These are phyloP conservation scores for Hemicentrotus pulcherrimus DNA, from an alignment of 35 echinoderm and acorn worm species.

Conservation along the genomic window DNA sequence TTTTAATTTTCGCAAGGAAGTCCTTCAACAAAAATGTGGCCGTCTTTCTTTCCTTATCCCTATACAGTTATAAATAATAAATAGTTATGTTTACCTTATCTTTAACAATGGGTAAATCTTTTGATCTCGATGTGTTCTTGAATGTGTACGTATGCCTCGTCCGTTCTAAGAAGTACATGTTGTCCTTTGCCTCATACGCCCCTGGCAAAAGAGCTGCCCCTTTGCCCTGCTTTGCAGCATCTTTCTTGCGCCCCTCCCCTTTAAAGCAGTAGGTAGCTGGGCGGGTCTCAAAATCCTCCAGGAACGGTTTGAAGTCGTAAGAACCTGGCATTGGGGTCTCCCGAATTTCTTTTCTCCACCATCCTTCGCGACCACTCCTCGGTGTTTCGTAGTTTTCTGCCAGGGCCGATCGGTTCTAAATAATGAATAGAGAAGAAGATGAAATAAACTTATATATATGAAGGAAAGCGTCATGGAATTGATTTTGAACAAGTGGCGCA, in stretches of 20 bases:
- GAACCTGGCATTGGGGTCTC: slow-evolving; percentile 92
- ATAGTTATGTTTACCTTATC: slow-evolving; percentile 79
- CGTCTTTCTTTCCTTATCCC: too few species aligned
- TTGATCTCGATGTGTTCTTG: slow-evolving; percentile 77
- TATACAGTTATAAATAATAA: neutral
- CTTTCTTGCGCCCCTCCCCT: slow-evolving; percentile 85
- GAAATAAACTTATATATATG: neutral
- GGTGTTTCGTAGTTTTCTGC: slow-evolving; percentile 78
- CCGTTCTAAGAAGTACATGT: slow-evolving; percentile 63
- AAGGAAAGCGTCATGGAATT: too few species aligned
- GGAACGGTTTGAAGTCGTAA: slow-evolving; percentile 76
- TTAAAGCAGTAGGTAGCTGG: slow-evolving; percentile 93
- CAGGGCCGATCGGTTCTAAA: slow-evolving; percentile 57
- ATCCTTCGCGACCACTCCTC: slow-evolving; percentile 79
- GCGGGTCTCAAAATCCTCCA: slow-evolving; percentile 77
- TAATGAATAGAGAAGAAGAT: neutral
- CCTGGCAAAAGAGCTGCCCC: slow-evolving; percentile 80
- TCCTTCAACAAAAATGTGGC: too few species aligned
- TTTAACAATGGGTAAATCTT: slow-evolving; percentile 70
- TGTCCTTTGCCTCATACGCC: slow-evolving; percentile 82
- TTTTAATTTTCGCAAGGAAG: too few species aligned
- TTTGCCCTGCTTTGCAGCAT: slow-evolving; percentile 61
- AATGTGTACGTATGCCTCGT: slow-evolving; percentile 84
- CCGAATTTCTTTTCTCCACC: slow-evolving; percentile 91
- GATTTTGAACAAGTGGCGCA: too few species aligned